phyloP scores from a whole-genome alignment of 2,797 vertebrate species.

The Myotis planiceps region DNA sequence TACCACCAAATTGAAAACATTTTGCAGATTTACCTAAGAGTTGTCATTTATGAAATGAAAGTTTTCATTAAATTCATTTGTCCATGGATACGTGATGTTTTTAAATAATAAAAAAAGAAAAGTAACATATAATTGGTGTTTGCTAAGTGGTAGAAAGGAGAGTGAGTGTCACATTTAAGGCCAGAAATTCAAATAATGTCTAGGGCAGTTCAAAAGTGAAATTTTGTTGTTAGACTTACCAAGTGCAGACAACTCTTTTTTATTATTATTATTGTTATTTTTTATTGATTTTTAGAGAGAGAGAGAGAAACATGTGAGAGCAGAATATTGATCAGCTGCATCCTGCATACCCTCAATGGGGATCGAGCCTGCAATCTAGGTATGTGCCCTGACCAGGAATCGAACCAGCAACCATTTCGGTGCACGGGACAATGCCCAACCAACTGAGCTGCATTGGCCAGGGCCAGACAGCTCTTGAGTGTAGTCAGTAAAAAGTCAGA shows the following conservation, averaged over 20 bases:
- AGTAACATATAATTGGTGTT: background rate
- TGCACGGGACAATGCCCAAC: background rate
- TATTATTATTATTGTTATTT: too few species aligned
- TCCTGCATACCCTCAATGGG: background rate
- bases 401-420: background rate
- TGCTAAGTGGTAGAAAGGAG: background rate
- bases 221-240: background rate
- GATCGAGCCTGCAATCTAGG: background rate
- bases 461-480: background rate
- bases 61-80: constrained; percentile 52
- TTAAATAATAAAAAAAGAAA: background rate
- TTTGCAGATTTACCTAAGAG: background rate
- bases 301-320: background rate
- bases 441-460: background rate
- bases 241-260: too few species aligned
- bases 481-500: background rate
- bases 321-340: background rate
- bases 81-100: background rate
- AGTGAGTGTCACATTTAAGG: background rate
- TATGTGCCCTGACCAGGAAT: background rate
- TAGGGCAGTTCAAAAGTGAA: background rate
- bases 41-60: constrained; percentile 12
- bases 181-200: background rate
- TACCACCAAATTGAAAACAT: background rate
- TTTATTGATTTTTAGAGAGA: background rate